Base-by-base conservation (phyloP, 2,797 vertebrate species). In the Phaenicophaeus curvirostris region DNA sequence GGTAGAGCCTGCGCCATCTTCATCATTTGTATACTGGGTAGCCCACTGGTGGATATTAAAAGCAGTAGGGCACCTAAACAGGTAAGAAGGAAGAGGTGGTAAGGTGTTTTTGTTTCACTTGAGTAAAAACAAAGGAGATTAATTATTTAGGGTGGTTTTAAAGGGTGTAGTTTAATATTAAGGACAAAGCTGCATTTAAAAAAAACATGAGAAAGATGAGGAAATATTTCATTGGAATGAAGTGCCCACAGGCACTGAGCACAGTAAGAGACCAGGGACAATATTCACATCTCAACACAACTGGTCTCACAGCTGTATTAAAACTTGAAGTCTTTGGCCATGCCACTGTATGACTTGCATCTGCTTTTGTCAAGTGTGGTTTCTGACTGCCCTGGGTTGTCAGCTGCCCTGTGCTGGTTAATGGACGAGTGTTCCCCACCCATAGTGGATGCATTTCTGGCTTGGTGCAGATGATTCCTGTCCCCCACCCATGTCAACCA, bases 371-470 rank as follows among this genome's bases (percentile, higher is more conserved):
- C 3, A 31, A 51, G 9, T 30, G 25, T 33, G 50, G 42, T 59
- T 85, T 58, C 71, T 48, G 14, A 24, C 24, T 4, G 28, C 35
- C 53, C 68, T 24, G 20, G 28, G 68, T 11, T 17, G 33, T 35
- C 61, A 39, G 31, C 67, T 74, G 68, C 23, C 61, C 15, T 5
- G 7, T 14, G 51, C 48, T 53, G 62, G 30, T 55, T 17, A 50
- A 12, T 11, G 57, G 62, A 6, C 3, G 0, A 54, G 30, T 0
- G 1, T 54, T 73, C 31, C 54, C 25, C 10, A 7, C 53, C 65
- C 19, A 1, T 11, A 58, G 25, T 1, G 4, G 14, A 33, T 7
- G 6, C 0, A 0, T 42, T 54, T 65, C 46, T 65, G 53, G 50
- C 44, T 83, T 42, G 17, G 10, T 80, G 48, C 42, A 51, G 57